Conservation (phyloP, 2,888 invertebrate genomes). For the Apoderus coryli region DNA sequence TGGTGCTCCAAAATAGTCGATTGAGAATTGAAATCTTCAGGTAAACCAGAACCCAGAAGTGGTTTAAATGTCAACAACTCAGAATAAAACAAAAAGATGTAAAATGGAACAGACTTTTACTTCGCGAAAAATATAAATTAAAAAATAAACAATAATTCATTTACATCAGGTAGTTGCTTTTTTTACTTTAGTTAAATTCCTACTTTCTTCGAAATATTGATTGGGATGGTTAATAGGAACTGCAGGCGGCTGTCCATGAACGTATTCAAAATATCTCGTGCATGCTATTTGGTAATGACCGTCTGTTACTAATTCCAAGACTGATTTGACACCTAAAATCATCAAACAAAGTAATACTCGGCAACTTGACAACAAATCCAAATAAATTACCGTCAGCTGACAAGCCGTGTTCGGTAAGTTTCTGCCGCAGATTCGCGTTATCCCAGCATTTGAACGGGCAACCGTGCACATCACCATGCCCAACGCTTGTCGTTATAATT, state of each 20-base stretch:
- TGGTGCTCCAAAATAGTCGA: too few species aligned
- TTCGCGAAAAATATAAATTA: too few species aligned
- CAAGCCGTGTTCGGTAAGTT: slow-evolving; percentile 51
- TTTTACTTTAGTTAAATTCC: slow-evolving; percentile 21
- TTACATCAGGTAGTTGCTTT: too few species aligned
- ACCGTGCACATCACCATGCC: slow-evolving; percentile 77
- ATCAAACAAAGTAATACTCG: slow-evolving; percentile 3
- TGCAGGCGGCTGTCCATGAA: slow-evolving; percentile 44
- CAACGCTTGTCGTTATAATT: slow-evolving; percentile 64
- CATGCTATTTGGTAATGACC: slow-evolving; percentile 85
- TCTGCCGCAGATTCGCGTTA: slow-evolving; percentile 50
- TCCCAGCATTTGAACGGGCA: slow-evolving; percentile 87
- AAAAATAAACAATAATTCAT: too few species aligned
- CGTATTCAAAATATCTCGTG: slow-evolving; percentile 67
- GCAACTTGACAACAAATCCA: slow-evolving; percentile 4
- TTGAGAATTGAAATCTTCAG: too few species aligned
- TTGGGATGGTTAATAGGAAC: slow-evolving; percentile 79
- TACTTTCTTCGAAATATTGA: slow-evolving; percentile 76
- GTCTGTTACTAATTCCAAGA: slow-evolving; percentile 54
- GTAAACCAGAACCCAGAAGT: too few species aligned
- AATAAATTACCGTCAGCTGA: slow-evolving; percentile 39
- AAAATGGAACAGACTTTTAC: too few species aligned
- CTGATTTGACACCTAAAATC: slow-evolving; percentile 47
- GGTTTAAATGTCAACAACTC: too few species aligned
- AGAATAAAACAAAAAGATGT: too few species aligned